Conservation (phyloP, 2,888 invertebrate genomes). For the Agonopterix arenella region DNA sequence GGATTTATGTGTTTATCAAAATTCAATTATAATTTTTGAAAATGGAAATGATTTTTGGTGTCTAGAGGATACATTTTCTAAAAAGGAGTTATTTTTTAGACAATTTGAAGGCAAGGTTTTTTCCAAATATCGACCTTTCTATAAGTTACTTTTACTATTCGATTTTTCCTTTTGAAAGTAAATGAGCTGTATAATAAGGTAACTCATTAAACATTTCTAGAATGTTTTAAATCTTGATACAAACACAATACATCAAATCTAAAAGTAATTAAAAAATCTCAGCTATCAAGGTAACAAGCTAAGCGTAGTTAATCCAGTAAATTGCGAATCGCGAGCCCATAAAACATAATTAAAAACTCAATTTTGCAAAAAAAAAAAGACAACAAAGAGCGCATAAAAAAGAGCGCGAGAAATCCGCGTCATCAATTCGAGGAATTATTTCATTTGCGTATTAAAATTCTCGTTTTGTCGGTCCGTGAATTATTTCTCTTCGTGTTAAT, state of each 20-base stretch:
- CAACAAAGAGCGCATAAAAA: conserved; percentile 22
- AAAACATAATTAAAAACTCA: conserved; percentile 75
- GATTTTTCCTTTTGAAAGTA: no score
- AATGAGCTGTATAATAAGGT: no score
- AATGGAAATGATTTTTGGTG: no score
- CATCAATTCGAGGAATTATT: conserved; percentile 75
- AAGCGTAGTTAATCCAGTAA: conserved; percentile 65
- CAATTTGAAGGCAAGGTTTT: no score
- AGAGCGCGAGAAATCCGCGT: conserved; percentile 55
- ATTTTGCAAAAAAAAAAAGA: conserved; percentile 46
- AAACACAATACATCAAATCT: conserved; percentile 24
- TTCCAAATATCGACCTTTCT: no score
- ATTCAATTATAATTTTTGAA: no score
- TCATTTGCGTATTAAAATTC: conserved; percentile 74
- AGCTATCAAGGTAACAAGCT: conserved; percentile 29
- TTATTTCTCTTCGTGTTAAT: conserved; percentile 68
- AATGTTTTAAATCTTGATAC: conserved; percentile 1
- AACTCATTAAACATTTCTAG: not conserved
- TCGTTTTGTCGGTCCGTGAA: conserved; percentile 71
- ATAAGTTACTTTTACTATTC: no score
- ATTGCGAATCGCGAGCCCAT: conserved; percentile 69
- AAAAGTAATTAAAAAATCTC: conserved; percentile 25
- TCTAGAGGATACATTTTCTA: no score
- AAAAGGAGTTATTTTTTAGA: no score
- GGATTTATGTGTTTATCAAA: no score